Evolutionary conservation across 2,113 vertebrate genomes (phyloP).

Genomic region (Neodontobutis hainanensis): DNA sequence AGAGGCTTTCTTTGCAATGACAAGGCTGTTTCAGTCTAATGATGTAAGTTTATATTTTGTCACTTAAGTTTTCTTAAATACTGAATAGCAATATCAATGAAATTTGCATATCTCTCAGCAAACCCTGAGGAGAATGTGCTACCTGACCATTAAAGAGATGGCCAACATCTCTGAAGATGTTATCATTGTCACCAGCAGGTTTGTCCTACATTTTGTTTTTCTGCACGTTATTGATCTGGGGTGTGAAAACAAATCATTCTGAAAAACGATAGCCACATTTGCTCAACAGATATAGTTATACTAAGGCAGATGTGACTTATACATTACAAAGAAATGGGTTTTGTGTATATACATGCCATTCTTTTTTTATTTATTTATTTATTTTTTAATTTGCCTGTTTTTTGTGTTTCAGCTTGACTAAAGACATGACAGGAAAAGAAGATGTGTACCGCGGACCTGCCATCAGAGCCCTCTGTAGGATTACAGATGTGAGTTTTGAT

Average conservation of each 20-base stretch:
- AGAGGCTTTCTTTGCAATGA: constrained; percentile 98
- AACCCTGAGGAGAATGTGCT: constrained; percentile 97
- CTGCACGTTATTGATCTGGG: background rate
- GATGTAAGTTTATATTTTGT: constrained; percentile 81
- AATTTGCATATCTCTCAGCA: constrained; percentile 77
- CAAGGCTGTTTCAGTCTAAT: constrained; percentile 95
- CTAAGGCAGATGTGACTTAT: too few species aligned
- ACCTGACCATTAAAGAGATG: constrained; percentile 99
- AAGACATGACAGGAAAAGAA: constrained; percentile 99
- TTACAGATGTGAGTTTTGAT: constrained; percentile 94
- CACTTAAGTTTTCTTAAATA: background rate
- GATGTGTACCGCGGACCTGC: constrained; percentile 95
- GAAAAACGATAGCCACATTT: too few species aligned
- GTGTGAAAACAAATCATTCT: too few species aligned
- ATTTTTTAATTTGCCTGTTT: background rate
- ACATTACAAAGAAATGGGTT: too few species aligned
- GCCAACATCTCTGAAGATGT: constrained; percentile 98
- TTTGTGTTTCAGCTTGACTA: constrained; percentile 85
- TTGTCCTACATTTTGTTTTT: constrained; percentile 9
- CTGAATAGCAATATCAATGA: too few species aligned
- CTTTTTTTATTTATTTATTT: background rate
- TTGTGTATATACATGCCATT: background rate
- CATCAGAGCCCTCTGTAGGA: constrained; percentile 95
- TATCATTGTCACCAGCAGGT: constrained; percentile 99
- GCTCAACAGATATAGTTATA: too few species aligned